Evolutionary conservation across 2,797 vertebrate species (phyloP).

Genomic region (Buceros bicornis): DNA sequence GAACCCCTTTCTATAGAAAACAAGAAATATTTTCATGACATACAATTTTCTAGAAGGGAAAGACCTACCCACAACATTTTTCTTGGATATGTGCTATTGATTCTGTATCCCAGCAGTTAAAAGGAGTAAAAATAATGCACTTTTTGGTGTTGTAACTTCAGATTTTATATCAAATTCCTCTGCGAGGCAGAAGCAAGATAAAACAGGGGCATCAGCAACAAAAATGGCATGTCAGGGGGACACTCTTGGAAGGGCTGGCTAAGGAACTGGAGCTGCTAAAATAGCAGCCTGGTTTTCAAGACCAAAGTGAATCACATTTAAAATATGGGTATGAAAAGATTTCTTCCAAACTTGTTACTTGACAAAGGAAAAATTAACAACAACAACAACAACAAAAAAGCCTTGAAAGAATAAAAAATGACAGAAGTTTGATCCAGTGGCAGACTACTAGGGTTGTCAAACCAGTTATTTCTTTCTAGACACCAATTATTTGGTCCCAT

Average conservation of each 20-base stretch:
- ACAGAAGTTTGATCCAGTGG: background rate
- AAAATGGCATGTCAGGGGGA: background rate
- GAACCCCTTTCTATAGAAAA: background rate
- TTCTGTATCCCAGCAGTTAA: background rate
- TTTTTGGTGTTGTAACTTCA: background rate
- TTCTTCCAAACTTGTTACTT: background rate
- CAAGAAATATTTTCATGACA: fast-evolving
- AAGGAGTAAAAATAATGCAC: background rate
- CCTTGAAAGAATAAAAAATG: background rate
- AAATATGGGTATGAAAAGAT: background rate
- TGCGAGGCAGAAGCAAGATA: background rate
- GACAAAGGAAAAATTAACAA: background rate
- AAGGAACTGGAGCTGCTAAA: background rate
- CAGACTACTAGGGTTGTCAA: background rate
- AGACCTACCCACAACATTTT: background rate
- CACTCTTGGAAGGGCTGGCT: background rate
- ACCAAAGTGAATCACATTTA: background rate
- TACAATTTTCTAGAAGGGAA: background rate
- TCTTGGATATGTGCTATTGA: background rate
- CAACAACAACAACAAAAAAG: background rate
- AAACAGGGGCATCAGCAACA: background rate
- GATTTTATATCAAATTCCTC: background rate
- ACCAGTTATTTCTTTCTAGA: background rate
- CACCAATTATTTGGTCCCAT: background rate
- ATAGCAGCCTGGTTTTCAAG: background rate